Base-by-base conservation (phyloP, 2,888 invertebrate genomes). In the Rhagophthalmus giganteus region DNA sequence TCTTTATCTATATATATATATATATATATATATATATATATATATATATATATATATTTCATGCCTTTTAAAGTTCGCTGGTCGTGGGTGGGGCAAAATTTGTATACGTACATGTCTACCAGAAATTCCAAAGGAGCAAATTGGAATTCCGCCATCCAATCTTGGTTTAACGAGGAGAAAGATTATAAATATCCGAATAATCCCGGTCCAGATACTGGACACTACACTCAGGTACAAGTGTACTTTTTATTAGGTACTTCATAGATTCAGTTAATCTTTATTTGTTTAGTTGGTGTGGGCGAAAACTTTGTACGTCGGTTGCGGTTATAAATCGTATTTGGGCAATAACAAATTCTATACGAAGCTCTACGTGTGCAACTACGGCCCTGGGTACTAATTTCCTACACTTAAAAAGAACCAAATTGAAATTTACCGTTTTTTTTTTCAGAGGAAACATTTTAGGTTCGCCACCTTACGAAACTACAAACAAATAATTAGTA, bases 341-440 rank as follows among this genome's bases (percentile, higher is more conserved):
- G 14, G 13, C 6, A 83, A 85, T 66, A 86, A 87, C 62, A 79
- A 81, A 2, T 87, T 85, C 72, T 53, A 51, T 26, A 38, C 86
- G 62, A 88, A 88, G 73, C 79, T 88, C 48, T 89, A 88, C 74
- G 87, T 90, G 38, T 90, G 90, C 79, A 89, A 90, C 76, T 90
- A 90, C 67, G 89, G 89, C 41, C 88, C 90, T n/a, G 86, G 85
- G 81, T 82, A n/a, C n/a, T n/a, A n/a, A n/a, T n/a, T n/a, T n/a
- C n/a, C n/a, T n/a, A n/a, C n/a, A n/a, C n/a, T n/a, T n/a, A n/a
- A n/a, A n/a, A n/a, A n/a, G n/a, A n/a, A n/a, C n/a, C n/a, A n/a
- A n/a, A n/a, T n/a, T n/a, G n/a, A n/a, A n/a, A n/a, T n/a, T n/a
- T n/a, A n/a, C n/a, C n/a, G n/a, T n/a, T n/a, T n/a, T n/a, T n/a